Base-by-base conservation (phyloP, 2,113 vertebrate genomes). In the Jaculus jaculus region DNA sequence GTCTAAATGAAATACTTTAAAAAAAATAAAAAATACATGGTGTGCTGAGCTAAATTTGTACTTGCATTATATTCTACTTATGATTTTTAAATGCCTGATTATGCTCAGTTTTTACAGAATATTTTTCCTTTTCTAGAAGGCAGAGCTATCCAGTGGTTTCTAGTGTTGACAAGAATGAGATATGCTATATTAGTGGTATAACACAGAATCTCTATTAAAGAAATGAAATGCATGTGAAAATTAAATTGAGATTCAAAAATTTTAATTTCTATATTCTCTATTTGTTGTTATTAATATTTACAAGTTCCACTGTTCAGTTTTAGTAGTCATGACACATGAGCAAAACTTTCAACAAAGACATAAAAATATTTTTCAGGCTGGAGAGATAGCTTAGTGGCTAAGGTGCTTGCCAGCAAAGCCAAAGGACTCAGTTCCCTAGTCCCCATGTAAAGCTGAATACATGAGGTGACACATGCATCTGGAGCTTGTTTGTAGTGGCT, bases 241-340 rank as follows among this genome's bases (percentile, higher is more conserved):
- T 73, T 63, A 2, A 94, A 81, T 32, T 42, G 77, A 73, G 63
- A 84, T 54, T 78, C 37, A 74, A 1, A 11, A 94, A 84, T 2
- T 90, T 80, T 42, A 12, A 88, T 83, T 91, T 65, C 37, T 7
- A 69, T 69, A 63, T 74, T 89, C 86, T n/a, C 30, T 84, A 65
- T 82, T 66, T 93, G 60, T 23, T 3, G 39, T 51, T 54, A 30
- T 66, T 82, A 85, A 65, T 83, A 87, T 75, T 26, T 91, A 60
- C 92, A 90, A 74, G 9, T 15, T 51, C 54, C 93, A 3, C 16
- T 80, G 47, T 83, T 72, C 26, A 71, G 42, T 60, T 95, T 87
- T 61, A 78, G 16, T 71, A 20, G 68, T 81, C 3, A 68, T 63
- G 17, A 69, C 51, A 34, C 10, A 63, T 16, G 17, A 82, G 66